Evolutionary conservation across 2,888 invertebrate genomes (phyloP).

Genomic region (Andrena chrysosceles): DNA sequence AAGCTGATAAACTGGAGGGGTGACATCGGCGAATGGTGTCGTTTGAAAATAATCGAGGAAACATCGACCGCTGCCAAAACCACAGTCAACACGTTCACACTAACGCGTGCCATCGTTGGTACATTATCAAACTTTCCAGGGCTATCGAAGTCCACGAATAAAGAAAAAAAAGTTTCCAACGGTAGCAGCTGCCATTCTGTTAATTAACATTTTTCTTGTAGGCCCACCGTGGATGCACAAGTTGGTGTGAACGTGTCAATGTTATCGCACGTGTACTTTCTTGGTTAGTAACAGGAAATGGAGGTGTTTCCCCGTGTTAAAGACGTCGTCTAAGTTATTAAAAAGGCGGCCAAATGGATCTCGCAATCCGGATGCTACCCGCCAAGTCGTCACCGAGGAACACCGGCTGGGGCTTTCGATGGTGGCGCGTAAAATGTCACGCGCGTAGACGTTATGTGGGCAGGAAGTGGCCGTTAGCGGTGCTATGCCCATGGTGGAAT

Average conservation of each 20-base stretch:
- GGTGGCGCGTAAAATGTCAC: slow-evolving; percentile 32
- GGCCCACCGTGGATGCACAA: neutral
- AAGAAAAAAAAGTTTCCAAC: neutral
- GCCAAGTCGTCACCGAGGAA: slow-evolving; percentile 29
- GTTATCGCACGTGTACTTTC: neutral
- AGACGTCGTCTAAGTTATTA: slow-evolving; percentile 8
- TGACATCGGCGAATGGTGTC: slow-evolving; percentile 21
- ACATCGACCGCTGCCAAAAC: slow-evolving; percentile 2
- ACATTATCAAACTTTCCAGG: neutral
- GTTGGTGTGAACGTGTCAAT: slow-evolving; percentile 4
- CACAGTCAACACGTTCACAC: slow-evolving; percentile 9
- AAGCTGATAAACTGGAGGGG: neutral
- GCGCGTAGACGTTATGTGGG: slow-evolving; percentile 22
- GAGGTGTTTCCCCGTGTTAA: slow-evolving; percentile 5
- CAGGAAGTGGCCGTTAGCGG: slow-evolving; percentile 44
- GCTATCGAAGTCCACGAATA: neutral
- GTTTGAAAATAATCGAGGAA: slow-evolving; percentile 15
- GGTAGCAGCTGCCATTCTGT: neutral
- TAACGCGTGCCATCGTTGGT: neutral
- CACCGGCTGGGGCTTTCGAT: slow-evolving; percentile 9
- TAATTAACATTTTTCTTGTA: neutral
- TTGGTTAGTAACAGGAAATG: slow-evolving; percentile 27
- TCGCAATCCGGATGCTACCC: slow-evolving; percentile 34
- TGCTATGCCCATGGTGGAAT: slow-evolving; percentile 30
- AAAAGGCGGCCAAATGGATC: slow-evolving; percentile 39